Conservation (phyloP, 2,888 invertebrate species). For the Yponomeuta malinellus region DNA sequence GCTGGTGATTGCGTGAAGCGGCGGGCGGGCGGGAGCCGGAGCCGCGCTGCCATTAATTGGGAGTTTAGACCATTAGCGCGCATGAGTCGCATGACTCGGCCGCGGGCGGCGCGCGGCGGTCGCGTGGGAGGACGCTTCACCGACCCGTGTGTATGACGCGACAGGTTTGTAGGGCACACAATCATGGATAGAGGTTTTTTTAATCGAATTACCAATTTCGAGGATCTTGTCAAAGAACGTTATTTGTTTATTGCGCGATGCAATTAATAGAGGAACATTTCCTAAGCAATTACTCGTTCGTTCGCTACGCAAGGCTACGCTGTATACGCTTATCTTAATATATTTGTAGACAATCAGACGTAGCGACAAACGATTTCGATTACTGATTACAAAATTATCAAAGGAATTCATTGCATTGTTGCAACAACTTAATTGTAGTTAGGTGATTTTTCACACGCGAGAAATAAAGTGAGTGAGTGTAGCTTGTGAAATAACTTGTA, state of each 20-base stretch:
- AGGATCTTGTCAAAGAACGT: too few relatives aligned
- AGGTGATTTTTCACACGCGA: too few relatives aligned
- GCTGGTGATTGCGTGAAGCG: background rate
- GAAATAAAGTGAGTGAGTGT: too few relatives aligned
- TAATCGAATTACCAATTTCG: background rate
- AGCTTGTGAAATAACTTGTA: too few relatives aligned
- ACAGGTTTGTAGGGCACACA: background rate
- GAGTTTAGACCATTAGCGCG: conserved; percentile 3
- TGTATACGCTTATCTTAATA: background rate
- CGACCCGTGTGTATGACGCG: background rate
- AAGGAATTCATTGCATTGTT: background rate
- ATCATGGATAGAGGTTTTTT: background rate
- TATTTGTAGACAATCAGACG: background rate
- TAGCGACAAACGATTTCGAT: background rate
- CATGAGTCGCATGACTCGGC: conserved; percentile 8
- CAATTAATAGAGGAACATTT: too few relatives aligned
- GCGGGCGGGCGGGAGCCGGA: background rate
- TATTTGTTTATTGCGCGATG: too few relatives aligned
- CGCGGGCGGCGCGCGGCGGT: background rate
- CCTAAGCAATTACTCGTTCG: background rate
- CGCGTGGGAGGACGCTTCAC: background rate
- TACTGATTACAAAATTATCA: background rate
- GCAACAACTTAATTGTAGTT: background rate
- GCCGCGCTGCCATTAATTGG: background rate
- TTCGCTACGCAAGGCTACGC: background rate